A percentile compares a stretch with the other conserved stretches of the same genome.
Conservation (phyloP, 1,140 invertebrate genomes). For the Lanistes nyassanus region DNA sequence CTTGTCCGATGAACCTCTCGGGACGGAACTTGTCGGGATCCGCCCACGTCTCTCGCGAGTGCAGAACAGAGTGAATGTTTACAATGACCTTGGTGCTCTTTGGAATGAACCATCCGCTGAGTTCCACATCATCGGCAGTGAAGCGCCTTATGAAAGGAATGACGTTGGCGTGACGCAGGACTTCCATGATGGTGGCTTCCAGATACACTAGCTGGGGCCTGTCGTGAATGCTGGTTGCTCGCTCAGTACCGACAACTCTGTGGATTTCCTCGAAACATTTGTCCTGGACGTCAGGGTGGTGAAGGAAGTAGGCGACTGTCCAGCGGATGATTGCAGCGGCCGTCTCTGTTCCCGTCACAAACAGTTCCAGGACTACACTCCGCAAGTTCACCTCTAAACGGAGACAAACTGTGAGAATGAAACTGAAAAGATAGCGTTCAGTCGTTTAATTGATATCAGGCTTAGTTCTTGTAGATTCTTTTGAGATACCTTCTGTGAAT, state of each 20-base stretch:
- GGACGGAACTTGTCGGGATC: constrained; percentile 78
- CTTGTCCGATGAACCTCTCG: constrained; percentile 70
- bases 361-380: constrained; percentile 21
- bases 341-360: constrained; percentile 43
- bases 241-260: constrained; percentile 77
- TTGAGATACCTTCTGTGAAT: no score
- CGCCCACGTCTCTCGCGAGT: constrained; percentile 71
- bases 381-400: constrained; percentile 32
- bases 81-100: constrained; percentile 60
- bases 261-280: constrained; percentile 89
- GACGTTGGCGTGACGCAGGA: constrained; percentile 60
- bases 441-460: no score
- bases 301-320: constrained; percentile 84
- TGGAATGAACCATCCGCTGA: constrained; percentile 61
- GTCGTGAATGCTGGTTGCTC: constrained; percentile 85
- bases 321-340: constrained; percentile 61
- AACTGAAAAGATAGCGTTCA: no score
- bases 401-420: no score
- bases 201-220: constrained; percentile 46
- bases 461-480: no score
- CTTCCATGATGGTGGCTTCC: constrained; percentile 58
- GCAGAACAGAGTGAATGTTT: constrained; percentile 60
- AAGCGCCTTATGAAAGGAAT: constrained; percentile 64
- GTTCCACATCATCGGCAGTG: constrained; percentile 45
- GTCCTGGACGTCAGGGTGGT: constrained; percentile 77